Evolutionary conservation across 1,140 invertebrate genomes (phyloP).

Genomic region (Pseudomyrmex gracilis): DNA sequence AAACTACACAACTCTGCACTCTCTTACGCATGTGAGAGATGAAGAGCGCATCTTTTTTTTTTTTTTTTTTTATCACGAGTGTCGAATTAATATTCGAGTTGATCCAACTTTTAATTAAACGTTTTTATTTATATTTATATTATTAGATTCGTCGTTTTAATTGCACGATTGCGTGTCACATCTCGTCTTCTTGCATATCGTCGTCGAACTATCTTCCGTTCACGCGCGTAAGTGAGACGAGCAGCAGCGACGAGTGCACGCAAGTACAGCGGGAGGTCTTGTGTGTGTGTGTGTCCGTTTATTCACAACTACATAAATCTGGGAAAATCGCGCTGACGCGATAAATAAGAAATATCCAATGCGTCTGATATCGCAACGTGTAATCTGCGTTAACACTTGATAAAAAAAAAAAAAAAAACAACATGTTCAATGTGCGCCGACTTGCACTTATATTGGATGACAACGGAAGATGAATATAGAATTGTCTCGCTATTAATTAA

Average conservation of each 20-base stretch:
- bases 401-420: conserved; percentile 82
- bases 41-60: background rate
- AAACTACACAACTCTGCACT: conserved; percentile 1
- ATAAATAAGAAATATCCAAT: conserved; percentile 80
- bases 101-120: background rate
- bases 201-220: background rate
- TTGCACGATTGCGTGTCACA: background rate
- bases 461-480: background rate
- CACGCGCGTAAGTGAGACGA: background rate
- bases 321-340: conserved; percentile 64
- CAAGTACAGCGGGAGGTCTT: conserved; percentile 1
- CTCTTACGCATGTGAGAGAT: conserved; percentile 10
- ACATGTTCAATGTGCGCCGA: conserved; percentile 50
- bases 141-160: background rate
- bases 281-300: background rate
- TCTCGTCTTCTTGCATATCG: background rate
- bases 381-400: conserved; percentile 69
- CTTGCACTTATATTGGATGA: background rate
- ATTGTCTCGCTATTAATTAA: too few species aligned
- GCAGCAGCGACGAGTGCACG: background rate
- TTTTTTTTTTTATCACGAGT: background rate
- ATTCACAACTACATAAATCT: background rate
- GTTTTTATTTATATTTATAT: background rate
- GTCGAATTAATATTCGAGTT: background rate
- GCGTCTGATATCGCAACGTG: conserved; percentile 65